Percentiles rank a stretch among this genome's conserved stretches.
phyloP scores from a whole-genome alignment of 2,888 invertebrate species.

The Agriotes lineatus region DNA sequence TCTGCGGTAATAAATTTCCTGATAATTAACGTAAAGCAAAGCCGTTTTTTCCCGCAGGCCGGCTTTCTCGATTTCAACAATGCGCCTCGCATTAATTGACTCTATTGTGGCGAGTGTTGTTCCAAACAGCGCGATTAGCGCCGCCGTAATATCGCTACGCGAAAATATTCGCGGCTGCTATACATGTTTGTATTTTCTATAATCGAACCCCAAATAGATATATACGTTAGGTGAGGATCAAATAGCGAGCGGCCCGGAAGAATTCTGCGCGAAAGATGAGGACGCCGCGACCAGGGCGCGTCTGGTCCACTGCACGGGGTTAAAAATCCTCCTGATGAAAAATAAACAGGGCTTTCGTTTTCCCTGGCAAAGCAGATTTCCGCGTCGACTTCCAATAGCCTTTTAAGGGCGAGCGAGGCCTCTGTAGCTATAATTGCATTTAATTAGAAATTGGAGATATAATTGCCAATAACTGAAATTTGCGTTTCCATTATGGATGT shows the following conservation, averaged over 20 bases:
- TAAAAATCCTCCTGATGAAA: conserved; percentile 65
- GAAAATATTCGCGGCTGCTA: conserved; percentile 50
- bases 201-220: conserved; percentile 64
- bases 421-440: conserved; percentile 58
- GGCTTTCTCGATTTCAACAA: conserved; percentile 2
- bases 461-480: neutral
- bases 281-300: conserved; percentile 31
- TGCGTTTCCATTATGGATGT: too few species aligned
- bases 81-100: neutral
- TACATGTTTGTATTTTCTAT: conserved; percentile 63
- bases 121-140: neutral
- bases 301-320: conserved; percentile 58
- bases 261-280: conserved; percentile 26
- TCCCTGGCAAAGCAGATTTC: conserved; percentile 58
- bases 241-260: conserved; percentile 55
- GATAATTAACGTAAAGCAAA: conserved; percentile 8
- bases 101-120: neutral
- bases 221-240: conserved; percentile 63
- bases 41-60: neutral
- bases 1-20: conserved; percentile 9
- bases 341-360: conserved; percentile 64
- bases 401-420: conserved; percentile 57
- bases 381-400: conserved; percentile 58
- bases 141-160: neutral
- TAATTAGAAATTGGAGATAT: conserved; percentile 10